A percentile compares a stretch with the other conserved stretches of the same genome.
phyloP scores from a whole-genome alignment of 2,888 invertebrate species.

The Pomacea canaliculata region DNA sequence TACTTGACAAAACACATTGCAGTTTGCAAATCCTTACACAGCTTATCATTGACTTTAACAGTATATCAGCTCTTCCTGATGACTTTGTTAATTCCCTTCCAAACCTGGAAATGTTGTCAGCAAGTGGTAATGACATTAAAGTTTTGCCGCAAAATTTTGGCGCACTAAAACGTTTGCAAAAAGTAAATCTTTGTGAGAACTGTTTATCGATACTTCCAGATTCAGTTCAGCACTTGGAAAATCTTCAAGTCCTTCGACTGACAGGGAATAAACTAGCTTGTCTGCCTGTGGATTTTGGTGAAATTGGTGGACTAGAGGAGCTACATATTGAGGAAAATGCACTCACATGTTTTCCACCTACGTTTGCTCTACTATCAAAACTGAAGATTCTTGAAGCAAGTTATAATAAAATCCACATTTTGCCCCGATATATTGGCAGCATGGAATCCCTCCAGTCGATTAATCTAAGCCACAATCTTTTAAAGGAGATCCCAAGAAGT shows the following conservation, averaged over 20 bases:
- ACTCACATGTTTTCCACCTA: conserved; percentile 48
- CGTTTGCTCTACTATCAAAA: conserved; percentile 45
- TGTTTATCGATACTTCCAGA: conserved; percentile 38
- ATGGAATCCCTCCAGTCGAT: conserved; percentile 19
- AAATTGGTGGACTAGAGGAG: conserved; percentile 38
- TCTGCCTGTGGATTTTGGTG: conserved; percentile 47
- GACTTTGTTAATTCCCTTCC: conserved; percentile 37
- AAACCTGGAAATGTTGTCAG: conserved; percentile 42
- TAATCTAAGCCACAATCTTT: conserved; percentile 26
- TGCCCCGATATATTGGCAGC: conserved; percentile 28
- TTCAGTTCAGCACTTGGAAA: conserved; percentile 38
- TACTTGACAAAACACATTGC: not conserved
- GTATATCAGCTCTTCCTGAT: conserved; percentile 44
- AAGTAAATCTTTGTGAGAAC: conserved; percentile 56
- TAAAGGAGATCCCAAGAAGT: conserved; percentile 43
- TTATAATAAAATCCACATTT: conserved; percentile 46
- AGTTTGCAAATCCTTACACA: conserved; percentile 6
- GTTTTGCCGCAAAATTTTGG: conserved; percentile 47
- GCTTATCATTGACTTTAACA: conserved; percentile 52
- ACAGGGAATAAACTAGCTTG: conserved; percentile 51
- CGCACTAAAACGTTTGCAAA: conserved; percentile 38
- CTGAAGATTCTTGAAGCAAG: conserved; percentile 43
- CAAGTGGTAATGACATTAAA: conserved; percentile 51
- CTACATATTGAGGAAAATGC: conserved; percentile 51
- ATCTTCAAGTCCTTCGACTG: conserved; percentile 44